Conservation (phyloP, 2,888 invertebrate species). For the Apodemia mormo region DNA sequence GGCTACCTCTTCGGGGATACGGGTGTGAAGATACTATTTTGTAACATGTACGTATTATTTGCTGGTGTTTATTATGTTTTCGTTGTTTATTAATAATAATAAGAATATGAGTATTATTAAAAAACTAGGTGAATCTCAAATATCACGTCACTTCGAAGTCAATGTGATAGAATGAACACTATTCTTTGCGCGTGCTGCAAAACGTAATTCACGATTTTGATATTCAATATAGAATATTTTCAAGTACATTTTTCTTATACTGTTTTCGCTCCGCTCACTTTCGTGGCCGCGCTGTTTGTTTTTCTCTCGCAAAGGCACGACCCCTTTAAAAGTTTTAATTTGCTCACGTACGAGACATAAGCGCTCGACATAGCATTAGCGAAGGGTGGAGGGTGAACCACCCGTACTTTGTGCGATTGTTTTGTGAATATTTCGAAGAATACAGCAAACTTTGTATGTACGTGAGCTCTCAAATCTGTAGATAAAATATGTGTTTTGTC, state of each 20-base stretch:
- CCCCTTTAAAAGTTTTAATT: constrained; percentile 50
- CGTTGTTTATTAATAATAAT: too few species aligned
- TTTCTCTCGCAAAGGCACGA: constrained; percentile 17
- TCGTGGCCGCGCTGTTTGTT: constrained; percentile 8
- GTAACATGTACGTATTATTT: too few species aligned
- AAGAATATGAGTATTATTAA: too few species aligned
- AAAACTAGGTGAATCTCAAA: too few species aligned
- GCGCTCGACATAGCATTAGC: constrained; percentile 50
- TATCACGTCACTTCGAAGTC: too few species aligned
- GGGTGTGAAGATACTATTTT: too few species aligned
- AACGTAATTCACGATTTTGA: too few species aligned
- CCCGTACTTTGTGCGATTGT: constrained; percentile 20
- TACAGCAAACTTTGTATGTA: constrained; percentile 21
- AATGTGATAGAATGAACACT: too few species aligned
- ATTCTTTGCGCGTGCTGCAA: too few species aligned
- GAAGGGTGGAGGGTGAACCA: constrained; percentile 42
- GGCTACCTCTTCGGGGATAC: too few species aligned
- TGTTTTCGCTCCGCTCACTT: neutral
- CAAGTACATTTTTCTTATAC: neutral
- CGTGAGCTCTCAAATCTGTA: constrained; percentile 10
- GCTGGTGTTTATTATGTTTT: too few species aligned
- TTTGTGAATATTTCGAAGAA: constrained; percentile 24
- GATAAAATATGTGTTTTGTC: constrained; percentile 16
- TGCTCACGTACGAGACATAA: constrained; percentile 49
- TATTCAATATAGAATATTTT: too few species aligned